Evolutionary conservation across 2,888 invertebrate genomes (phyloP).

Genomic region (Nycteola revayana): DNA sequence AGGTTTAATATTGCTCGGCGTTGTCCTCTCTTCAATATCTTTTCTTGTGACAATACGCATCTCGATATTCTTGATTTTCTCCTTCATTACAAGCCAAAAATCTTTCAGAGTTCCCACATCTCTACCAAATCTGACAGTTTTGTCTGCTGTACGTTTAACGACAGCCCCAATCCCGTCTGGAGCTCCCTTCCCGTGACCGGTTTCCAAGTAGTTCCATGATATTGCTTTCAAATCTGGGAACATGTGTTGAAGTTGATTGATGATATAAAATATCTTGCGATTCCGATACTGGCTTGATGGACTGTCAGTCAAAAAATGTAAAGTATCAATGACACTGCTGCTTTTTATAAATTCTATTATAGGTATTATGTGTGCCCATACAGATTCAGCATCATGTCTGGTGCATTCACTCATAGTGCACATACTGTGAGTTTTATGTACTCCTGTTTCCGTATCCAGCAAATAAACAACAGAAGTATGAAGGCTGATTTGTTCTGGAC

Average conservation of each 20-base stretch:
- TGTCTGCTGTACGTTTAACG: constrained; percentile 25
- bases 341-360: not conserved
- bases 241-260: constrained; percentile 6
- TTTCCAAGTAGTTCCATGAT: constrained; percentile 24
- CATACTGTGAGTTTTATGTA: constrained; percentile 4
- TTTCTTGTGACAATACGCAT: constrained; percentile 7
- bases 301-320: constrained; percentile 27
- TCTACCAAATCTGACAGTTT: constrained; percentile 16
- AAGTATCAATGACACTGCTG: not conserved
- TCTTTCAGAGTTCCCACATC: constrained; percentile 7
- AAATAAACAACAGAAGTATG: not conserved
- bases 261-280: constrained; percentile 26
- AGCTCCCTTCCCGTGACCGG: constrained; percentile 7
- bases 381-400: constrained; percentile 21
- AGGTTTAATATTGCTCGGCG: constrained; percentile 1
- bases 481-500: not conserved
- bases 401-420: constrained; percentile 3
- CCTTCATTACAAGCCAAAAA: constrained; percentile 2
- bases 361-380: constrained; percentile 16
- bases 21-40: constrained; percentile 7
- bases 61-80: constrained; percentile 7
- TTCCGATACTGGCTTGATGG: constrained; percentile 30
- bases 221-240: constrained; percentile 6
- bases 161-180: constrained; percentile 12
- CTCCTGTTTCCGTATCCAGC: not conserved